Evolutionary conservation across 2,888 invertebrate genomes (phyloP).

Genomic region (Apodemia zela): DNA sequence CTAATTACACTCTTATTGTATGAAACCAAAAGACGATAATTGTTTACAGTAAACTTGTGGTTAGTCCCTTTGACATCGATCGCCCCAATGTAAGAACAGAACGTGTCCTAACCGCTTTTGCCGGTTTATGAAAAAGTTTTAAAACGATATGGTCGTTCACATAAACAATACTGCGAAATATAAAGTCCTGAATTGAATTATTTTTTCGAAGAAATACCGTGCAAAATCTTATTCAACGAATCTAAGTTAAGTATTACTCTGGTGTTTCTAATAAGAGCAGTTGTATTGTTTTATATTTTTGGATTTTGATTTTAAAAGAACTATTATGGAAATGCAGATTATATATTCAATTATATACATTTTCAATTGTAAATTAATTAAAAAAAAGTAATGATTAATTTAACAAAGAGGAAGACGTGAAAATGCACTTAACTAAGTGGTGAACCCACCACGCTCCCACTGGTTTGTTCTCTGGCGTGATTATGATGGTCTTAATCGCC

Average conservation of each 20-base stretch:
- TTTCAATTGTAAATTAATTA: too few species aligned
- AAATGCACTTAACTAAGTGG: too few species aligned
- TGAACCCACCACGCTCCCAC: too few species aligned
- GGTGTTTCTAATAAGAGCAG: background rate
- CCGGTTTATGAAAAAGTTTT: slow-evolving; percentile 55
- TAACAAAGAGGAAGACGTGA: too few species aligned
- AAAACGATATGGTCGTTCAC: slow-evolving; percentile 32
- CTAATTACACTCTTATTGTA: slow-evolving; percentile 42
- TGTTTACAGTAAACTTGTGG: slow-evolving; percentile 36
- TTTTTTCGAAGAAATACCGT: slow-evolving; percentile 18
- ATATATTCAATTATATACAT: too few species aligned
- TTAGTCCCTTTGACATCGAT: slow-evolving; percentile 48
- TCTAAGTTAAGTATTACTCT: background rate
- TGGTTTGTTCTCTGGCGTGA: too few species aligned
- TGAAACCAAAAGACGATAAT: slow-evolving; percentile 51
- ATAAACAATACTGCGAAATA: slow-evolving; percentile 21
- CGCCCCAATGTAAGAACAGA: slow-evolving; percentile 64
- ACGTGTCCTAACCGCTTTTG: slow-evolving; percentile 75
- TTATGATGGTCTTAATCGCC: too few species aligned
- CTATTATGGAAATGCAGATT: too few species aligned
- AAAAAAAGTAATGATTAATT: too few species aligned
- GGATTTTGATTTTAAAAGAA: too few species aligned
- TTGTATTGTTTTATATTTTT: too few species aligned
- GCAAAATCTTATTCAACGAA: background rate
- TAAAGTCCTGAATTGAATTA: slow-evolving; percentile 19